Conservation (phyloP, 2,888 invertebrate species). For the Liopterus haemorrhoidalis region DNA sequence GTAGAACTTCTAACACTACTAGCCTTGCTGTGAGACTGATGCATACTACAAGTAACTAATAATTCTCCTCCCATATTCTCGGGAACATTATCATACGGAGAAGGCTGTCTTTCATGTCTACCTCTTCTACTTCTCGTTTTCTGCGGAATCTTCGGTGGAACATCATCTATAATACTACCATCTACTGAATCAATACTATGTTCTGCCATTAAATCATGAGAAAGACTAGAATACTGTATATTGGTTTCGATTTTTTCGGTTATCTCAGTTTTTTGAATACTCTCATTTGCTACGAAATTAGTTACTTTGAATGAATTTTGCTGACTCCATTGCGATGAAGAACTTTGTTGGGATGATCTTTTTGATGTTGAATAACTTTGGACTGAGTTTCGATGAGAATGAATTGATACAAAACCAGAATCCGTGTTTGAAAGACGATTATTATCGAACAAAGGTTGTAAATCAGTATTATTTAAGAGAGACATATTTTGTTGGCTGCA, state of each 20-base stretch:
- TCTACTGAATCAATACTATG: conserved; percentile 25
- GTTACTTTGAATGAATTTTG: conserved; percentile 35
- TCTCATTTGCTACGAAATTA: not conserved
- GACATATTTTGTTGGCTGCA: not conserved
- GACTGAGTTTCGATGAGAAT: conserved; percentile 57
- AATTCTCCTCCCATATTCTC: conserved; percentile 41
- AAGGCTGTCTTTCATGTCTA: conserved; percentile 55
- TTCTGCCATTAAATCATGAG: not conserved
- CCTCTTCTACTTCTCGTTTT: conserved; percentile 50
- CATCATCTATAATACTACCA: conserved; percentile 32
- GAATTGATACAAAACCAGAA: conserved; percentile 59
- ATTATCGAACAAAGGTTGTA: conserved; percentile 32
- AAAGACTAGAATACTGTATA: conserved; percentile 12
- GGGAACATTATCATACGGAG: conserved; percentile 66
- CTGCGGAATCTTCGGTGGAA: conserved; percentile 59
- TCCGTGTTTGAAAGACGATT: conserved; percentile 47
- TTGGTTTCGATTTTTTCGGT: not conserved
- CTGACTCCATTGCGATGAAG: conserved; percentile 44
- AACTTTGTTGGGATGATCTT: conserved; percentile 57
- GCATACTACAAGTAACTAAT: conserved; percentile 44
- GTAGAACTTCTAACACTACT: conserved; percentile 35
- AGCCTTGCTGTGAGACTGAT: conserved; percentile 41
- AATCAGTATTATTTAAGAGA: too few species aligned
- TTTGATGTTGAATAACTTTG: conserved; percentile 55
- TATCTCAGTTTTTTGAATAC: not conserved